phyloP scores from a whole-genome alignment of 2,797 vertebrate species.

The Pseudochaenichthys georgianus region DNA sequence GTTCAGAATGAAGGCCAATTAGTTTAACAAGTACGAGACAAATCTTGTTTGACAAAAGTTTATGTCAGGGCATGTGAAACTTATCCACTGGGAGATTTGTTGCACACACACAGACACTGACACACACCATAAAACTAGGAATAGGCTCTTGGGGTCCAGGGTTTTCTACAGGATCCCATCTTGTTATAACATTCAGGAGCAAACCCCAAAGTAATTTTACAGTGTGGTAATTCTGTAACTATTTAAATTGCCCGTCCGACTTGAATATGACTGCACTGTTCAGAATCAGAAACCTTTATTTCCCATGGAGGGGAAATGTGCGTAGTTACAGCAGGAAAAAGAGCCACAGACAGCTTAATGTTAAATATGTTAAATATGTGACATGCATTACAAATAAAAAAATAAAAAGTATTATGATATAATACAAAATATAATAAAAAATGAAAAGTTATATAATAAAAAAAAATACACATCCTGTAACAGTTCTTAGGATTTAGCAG shows the following conservation, averaged over 20 bases:
- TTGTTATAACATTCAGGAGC: slow-evolving; percentile 15
- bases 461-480: too few relatives aligned
- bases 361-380: too few relatives aligned
- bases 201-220: slow-evolving; percentile 3
- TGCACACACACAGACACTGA: slow-evolving; percentile 33
- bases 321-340: too few relatives aligned
- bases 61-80: slow-evolving; percentile 72
- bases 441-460: too few relatives aligned
- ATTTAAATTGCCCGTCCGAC: not conserved
- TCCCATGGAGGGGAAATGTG: too few relatives aligned
- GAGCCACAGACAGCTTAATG: too few relatives aligned
- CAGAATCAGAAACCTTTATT: too few relatives aligned
- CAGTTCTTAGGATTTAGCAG: too few relatives aligned
- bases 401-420: too few relatives aligned
- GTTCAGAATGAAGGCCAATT: slow-evolving; percentile 80
- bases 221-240: slow-evolving; percentile 7
- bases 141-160: slow-evolving; percentile 8
- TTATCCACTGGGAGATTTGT: slow-evolving; percentile 64
- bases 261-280: not conserved
- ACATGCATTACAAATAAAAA: too few relatives aligned
- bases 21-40: slow-evolving; percentile 81
- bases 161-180: slow-evolving; percentile 11
- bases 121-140: slow-evolving; percentile 13
- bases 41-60: slow-evolving; percentile 79
- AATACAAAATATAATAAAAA: too few relatives aligned